Percentiles rank a stretch among this genome's conserved stretches.
Conservation (phyloP, 1,140 invertebrate species). For the Euwallacea similis region DNA sequence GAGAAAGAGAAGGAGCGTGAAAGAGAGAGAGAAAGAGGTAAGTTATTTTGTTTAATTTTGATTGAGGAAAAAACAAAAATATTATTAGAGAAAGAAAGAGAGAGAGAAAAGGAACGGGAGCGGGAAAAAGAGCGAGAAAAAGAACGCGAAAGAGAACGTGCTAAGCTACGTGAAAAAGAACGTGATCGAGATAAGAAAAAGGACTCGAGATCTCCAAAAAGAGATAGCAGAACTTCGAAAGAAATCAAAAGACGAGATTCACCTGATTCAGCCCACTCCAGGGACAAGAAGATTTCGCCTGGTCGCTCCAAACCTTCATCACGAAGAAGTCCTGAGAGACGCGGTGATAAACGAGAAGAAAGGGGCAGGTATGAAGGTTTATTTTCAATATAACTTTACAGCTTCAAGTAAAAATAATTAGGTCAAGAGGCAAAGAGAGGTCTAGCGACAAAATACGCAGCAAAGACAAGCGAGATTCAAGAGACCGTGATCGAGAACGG, state of each 20-base stretch:
- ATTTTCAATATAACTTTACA: background rate
- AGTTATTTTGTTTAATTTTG: constrained; percentile 14
- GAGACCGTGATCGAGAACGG: constrained; percentile 56
- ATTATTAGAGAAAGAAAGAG: constrained; percentile 41
- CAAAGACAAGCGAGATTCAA: constrained; percentile 48
- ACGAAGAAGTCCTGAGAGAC: constrained; percentile 46
- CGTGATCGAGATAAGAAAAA: constrained; percentile 49
- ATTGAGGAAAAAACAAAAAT: constrained; percentile 43
- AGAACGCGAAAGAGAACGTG: constrained; percentile 49
- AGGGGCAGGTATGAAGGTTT: constrained; percentile 37
- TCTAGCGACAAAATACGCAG: constrained; percentile 34
- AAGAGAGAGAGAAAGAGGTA: constrained; percentile 48
- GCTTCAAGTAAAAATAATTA: background rate
- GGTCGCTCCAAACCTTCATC: constrained; percentile 40
- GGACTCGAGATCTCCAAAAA: constrained; percentile 47
- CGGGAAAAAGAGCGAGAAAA: constrained; percentile 50
- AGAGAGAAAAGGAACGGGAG: constrained; percentile 47
- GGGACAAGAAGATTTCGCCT: constrained; percentile 48
- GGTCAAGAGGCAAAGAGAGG: constrained; percentile 40
- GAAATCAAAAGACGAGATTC: constrained; percentile 49
- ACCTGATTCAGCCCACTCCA: constrained; percentile 50
- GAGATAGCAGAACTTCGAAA: constrained; percentile 44
- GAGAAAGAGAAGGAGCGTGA: constrained; percentile 48
- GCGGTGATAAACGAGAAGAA: constrained; percentile 47
- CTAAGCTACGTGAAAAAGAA: constrained; percentile 49